Percentiles rank a stretch among this genome's conserved stretches.
phyloP scores from a whole-genome alignment of 1,140 invertebrate genomes.

The Drusus annulatus region DNA sequence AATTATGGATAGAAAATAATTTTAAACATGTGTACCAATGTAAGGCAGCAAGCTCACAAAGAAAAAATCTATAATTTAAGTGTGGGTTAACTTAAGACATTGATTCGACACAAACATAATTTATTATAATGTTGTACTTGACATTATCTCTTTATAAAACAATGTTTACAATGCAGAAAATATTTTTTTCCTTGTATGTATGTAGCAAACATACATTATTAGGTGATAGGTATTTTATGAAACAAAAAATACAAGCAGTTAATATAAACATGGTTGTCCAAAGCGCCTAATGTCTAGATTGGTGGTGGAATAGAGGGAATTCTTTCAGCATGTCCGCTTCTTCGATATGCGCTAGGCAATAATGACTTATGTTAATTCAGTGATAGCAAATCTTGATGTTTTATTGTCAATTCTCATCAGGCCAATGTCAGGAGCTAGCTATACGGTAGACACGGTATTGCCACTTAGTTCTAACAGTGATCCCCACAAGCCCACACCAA shows the following conservation, averaged over 20 bases:
- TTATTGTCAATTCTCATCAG: too few relatives aligned
- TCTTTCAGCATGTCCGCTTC: too few relatives aligned
- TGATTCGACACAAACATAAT: conserved; percentile 6
- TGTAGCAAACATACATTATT: neutral
- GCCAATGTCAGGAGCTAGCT: too few relatives aligned
- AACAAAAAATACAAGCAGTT: conserved; percentile 9
- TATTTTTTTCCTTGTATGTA: neutral
- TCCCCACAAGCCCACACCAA: too few relatives aligned
- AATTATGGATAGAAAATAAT: conserved; percentile 31
- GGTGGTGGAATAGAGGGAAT: neutral
- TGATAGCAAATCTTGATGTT: too few relatives aligned
- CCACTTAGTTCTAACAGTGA: too few relatives aligned
- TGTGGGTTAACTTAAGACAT: neutral
- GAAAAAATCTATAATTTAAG: conserved; percentile 23
- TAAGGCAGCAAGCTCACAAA: neutral
- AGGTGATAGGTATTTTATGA: neutral
- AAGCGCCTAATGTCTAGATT: conserved; percentile 1
- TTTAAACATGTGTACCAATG: neutral
- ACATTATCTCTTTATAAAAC: neutral
- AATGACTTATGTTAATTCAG: too few relatives aligned
- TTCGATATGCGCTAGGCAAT: too few relatives aligned
- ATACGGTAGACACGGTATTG: too few relatives aligned
- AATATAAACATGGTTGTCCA: neutral
- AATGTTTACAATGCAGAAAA: conserved; percentile 18
- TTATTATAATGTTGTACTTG: conserved; percentile 8